Conservation (phyloP, 2,888 invertebrate genomes). For the Aphidoletes aphidimyza region DNA sequence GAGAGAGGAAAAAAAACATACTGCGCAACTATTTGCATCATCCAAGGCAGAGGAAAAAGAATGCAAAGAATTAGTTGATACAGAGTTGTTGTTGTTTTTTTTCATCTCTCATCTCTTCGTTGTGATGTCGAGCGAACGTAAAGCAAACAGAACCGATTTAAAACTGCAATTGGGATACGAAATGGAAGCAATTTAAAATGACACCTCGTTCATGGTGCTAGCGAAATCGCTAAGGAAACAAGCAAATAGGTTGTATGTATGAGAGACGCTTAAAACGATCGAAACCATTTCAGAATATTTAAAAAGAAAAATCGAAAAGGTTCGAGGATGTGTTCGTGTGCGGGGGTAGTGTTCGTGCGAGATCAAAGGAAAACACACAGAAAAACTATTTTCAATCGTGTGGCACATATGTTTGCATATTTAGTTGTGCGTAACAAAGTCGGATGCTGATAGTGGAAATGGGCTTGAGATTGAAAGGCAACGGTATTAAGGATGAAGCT, state of each 20-base stretch:
- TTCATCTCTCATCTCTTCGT: not conserved
- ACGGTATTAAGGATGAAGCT: not conserved
- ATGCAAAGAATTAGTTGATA: not conserved
- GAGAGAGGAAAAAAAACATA: not conserved
- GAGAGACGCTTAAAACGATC: not conserved
- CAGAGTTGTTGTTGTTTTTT: not conserved
- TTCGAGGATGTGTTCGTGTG: not conserved
- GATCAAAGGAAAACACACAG: not conserved
- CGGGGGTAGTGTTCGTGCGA: not conserved
- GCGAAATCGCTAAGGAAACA: not conserved
- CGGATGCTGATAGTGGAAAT: no score
- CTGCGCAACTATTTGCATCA: not conserved
- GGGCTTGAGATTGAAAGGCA: not conserved
- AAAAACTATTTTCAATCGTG: not conserved
- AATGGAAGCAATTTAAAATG: conserved; percentile 15
- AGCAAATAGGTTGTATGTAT: not conserved
- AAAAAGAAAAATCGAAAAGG: not conserved
- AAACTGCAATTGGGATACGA: not conserved
- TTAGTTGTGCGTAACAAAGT: conserved; percentile 27
- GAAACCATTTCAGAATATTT: not conserved
- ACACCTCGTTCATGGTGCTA: not conserved
- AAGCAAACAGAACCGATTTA: not conserved
- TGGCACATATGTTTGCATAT: conserved; percentile 18
- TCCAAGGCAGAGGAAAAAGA: not conserved
- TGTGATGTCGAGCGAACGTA: not conserved